phyloP scores from a whole-genome alignment of 1,140 invertebrate genomes.

The Wiebesia pumilae region DNA sequence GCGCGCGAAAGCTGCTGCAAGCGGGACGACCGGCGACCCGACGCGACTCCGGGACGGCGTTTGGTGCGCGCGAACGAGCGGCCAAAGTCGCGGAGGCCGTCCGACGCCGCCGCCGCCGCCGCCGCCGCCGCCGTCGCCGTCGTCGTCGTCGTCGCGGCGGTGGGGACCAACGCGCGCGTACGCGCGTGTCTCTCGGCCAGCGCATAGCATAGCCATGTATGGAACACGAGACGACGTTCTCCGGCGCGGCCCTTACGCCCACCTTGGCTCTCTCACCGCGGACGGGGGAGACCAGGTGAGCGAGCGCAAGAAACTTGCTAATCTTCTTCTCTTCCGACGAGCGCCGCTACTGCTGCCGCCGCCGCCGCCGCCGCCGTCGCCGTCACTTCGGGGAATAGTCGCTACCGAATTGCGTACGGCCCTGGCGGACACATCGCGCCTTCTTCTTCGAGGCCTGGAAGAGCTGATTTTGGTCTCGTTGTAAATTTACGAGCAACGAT shows the following conservation, averaged over 20 bases:
- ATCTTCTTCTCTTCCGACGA: neutral
- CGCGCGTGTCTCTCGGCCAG: constrained; percentile 59
- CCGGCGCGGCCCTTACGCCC: constrained; percentile 62
- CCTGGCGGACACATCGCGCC: neutral
- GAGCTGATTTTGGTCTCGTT: neutral
- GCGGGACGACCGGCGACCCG: neutral
- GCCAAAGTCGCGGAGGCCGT: neutral
- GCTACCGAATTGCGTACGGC: constrained; percentile 15
- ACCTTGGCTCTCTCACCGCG: constrained; percentile 43
- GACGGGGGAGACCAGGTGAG: neutral
- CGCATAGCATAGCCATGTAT: constrained; percentile 75
- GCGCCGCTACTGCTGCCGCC: too few relatives aligned
- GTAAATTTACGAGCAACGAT: neutral
- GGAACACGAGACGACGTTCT: constrained; percentile 68
- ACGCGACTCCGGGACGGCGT: constrained; percentile 14
- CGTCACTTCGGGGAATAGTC: neutral
- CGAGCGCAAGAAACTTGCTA: constrained; percentile 5
- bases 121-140: neutral
- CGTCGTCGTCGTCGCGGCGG: neutral
- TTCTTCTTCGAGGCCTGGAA: neutral
- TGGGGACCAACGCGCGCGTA: constrained; percentile 12
- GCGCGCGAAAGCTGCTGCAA: constrained; percentile 45
- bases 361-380: too few relatives aligned
- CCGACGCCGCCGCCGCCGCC: neutral
- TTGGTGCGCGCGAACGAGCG: neutral